Conservation (phyloP, 1,140 invertebrate species). For the Cephus cinctus region DNA sequence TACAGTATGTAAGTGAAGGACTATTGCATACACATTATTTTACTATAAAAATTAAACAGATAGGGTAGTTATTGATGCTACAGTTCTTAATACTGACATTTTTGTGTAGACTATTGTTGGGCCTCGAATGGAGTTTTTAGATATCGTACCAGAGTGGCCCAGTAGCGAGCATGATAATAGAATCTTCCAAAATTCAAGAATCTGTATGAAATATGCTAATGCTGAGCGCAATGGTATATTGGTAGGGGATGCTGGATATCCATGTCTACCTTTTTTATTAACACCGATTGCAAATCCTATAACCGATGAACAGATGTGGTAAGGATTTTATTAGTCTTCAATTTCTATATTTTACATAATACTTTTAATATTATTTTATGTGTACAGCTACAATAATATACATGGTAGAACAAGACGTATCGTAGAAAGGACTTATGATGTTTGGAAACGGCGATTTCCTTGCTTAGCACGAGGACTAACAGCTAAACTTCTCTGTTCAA, state of each 20-base stretch:
- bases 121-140: not conserved
- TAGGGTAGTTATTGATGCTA: not conserved
- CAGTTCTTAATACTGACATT: not conserved
- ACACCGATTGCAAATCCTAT: not conserved
- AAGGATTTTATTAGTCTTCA: no score
- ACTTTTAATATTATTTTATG: not conserved
- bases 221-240: not conserved
- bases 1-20: no score
- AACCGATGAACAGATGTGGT: not conserved
- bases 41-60: not conserved
- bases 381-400: conserved; percentile 3
- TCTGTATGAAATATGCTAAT: not conserved
- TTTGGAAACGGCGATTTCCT: conserved; percentile 46
- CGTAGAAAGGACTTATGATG: conserved; percentile 42
- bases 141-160: no score
- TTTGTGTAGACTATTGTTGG: no score
- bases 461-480: conserved; percentile 33
- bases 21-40: not conserved
- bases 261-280: not conserved
- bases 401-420: conserved; percentile 43
- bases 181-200: not conserved
- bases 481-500: conserved; percentile 28
- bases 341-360: not conserved
- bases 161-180: not conserved
- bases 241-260: not conserved